Percentiles rank a stretch among this genome's conserved stretches.
phyloP scores from a whole-genome alignment of 2,888 invertebrate genomes.

The Himalopsyche tibetana region DNA sequence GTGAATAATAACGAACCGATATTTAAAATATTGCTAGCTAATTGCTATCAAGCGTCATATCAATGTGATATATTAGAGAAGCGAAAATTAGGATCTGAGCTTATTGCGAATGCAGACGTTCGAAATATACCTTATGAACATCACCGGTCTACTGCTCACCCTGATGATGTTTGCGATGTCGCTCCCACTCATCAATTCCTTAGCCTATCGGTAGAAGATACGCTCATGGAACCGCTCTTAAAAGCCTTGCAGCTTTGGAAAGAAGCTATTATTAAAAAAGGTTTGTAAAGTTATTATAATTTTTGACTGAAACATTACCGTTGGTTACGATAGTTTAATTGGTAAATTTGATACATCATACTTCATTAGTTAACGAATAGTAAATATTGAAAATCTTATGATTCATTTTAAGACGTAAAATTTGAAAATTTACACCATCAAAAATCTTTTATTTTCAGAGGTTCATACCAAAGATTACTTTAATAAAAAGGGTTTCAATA shows the following conservation, averaged over 20 bases:
- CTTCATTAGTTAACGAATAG: neutral
- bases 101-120: neutral
- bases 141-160: conserved; percentile 52
- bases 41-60: conserved; percentile 2
- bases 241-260: conserved; percentile 59
- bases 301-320: neutral
- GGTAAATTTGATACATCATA: neutral
- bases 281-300: neutral
- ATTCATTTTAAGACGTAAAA: too few species aligned
- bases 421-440: too few species aligned
- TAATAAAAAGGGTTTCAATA: conserved; percentile 1
- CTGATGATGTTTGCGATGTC: conserved; percentile 63
- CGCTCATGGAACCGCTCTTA: conserved; percentile 47
- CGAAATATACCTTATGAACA: conserved; percentile 27
- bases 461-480: conserved; percentile 32
- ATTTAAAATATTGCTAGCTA: conserved; percentile 48
- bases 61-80: conserved; percentile 48
- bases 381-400: too few species aligned
- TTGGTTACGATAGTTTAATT: neutral
- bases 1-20: conserved; percentile 1
- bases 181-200: conserved; percentile 61
- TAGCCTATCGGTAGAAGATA: conserved; percentile 54
- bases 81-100: conserved; percentile 50
- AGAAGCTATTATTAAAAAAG: conserved; percentile 46
- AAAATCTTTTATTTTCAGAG: neutral